Evolutionary conservation across 2,113 vertebrate species (phyloP), one percentile per base, ranked within the genome.

Genomic region (Neodon shergylaensis): DNA sequence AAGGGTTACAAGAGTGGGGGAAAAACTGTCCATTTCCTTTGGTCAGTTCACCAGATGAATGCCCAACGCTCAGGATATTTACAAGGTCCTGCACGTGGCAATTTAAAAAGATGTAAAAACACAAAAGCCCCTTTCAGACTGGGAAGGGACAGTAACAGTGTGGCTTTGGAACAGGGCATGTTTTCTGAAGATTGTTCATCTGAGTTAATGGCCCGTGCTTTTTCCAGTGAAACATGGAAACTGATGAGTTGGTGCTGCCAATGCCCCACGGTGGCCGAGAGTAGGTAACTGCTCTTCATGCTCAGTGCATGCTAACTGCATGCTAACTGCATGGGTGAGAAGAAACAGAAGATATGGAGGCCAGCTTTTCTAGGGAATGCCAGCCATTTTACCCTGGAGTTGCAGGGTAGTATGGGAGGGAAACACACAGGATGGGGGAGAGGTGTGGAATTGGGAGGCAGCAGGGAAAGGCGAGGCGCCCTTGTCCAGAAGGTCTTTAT

Each of bases 101-200:
- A 98, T 98, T 98, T 98, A 96, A 97, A 98, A 96, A 97, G 97
- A 98, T 96, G 96, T 95, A 97, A 98, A 98, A 97, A 98, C 98
- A 97, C 87, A 95, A 98, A 98, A 97, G 96, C 95, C 92, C 94
- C 97, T 98, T 97, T 96, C 97, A 96, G 88, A 94, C 89, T 81
- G 94, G 97, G 97, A 97, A 97, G 97, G 97, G 97, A 97, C 97
- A 96, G 96, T 97, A 97, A 97, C 87, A 36, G 49, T 0, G 87
- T 36, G 70, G 92, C 94, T 93, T 72, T 0, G 84, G 92, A 97
- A 93, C 94, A 89, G 90, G 94, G 68, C 91, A 95, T 97, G 97
- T 97, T 97, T 98, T 96, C 97, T 97, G 72, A 92, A 95, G 97
- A 78, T 63, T 82, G 96, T 96, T 97, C 96, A 92, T 77, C 70